phyloP scores from a whole-genome alignment of 2,888 invertebrate species.

The Creontiades dilutus region DNA sequence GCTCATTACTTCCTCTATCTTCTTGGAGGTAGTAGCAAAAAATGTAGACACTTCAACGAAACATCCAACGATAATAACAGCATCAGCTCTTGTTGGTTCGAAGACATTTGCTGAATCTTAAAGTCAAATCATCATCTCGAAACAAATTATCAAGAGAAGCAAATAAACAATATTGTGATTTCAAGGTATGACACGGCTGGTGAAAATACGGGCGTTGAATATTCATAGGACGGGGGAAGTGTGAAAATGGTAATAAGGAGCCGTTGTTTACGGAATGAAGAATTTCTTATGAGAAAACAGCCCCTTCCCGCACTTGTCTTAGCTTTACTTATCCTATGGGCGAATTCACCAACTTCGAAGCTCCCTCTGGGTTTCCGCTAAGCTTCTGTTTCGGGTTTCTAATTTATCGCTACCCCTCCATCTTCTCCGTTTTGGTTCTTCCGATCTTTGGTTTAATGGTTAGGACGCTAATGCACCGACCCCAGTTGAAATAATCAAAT shows the following conservation, averaged over 20 bases:
- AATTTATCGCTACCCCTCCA: constrained; percentile 26
- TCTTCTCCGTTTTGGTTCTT: constrained; percentile 33
- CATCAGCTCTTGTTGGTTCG: background rate
- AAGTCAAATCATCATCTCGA: constrained; percentile 13
- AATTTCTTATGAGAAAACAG: constrained; percentile 45
- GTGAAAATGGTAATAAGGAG: constrained; percentile 59
- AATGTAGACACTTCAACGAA: too few relatives aligned
- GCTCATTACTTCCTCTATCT: too few relatives aligned
- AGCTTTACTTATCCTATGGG: constrained; percentile 1
- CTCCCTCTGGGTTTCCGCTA: background rate
- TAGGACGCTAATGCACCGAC: background rate
- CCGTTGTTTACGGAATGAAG: constrained; percentile 52
- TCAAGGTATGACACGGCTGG: constrained; percentile 51
- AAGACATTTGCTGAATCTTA: constrained; percentile 1
- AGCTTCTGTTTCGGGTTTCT: background rate
- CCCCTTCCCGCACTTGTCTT: background rate
- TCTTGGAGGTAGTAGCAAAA: too few relatives aligned
- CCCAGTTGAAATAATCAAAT: background rate
- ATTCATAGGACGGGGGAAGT: constrained; percentile 50
- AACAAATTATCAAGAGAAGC: constrained; percentile 20
- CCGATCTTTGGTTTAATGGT: constrained; percentile 48
- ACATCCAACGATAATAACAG: background rate
- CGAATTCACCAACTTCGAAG: constrained; percentile 6
- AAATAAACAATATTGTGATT: constrained; percentile 48
- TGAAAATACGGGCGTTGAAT: constrained; percentile 55